phyloP scores from a whole-genome alignment of 2,888 invertebrate species.

The Periphyllus acericola region DNA sequence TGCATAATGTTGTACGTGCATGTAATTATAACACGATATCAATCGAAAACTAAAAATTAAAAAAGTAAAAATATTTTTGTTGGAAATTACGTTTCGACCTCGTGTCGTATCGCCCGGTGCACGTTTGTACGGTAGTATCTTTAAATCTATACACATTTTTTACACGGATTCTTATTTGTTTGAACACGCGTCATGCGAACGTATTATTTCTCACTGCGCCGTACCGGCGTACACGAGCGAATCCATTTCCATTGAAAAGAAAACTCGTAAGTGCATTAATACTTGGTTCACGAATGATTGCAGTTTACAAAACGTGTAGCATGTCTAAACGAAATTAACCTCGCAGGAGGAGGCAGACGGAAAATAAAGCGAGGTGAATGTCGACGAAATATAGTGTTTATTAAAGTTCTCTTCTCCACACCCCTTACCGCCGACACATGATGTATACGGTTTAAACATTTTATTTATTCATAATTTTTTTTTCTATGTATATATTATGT shows the following conservation, averaged over 20 bases:
- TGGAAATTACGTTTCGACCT: background rate
- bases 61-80: background rate
- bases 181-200: background rate
- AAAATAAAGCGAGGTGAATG: background rate
- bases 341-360: background rate
- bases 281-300: background rate
- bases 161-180: background rate
- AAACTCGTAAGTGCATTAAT: background rate
- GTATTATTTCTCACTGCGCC: background rate
- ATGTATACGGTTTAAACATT: conserved; percentile 17
- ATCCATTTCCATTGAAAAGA: background rate
- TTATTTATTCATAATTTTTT: conserved; percentile 5
- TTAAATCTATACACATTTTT: background rate
- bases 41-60: background rate
- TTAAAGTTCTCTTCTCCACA: conserved; percentile 22
- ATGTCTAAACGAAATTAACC: conserved; percentile 42
- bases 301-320: conserved; percentile 27
- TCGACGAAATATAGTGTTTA: conserved; percentile 36
- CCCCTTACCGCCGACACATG: background rate
- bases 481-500: background rate
- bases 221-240: too few species aligned
- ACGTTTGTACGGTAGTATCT: background rate
- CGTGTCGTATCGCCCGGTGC: background rate
- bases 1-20: background rate
- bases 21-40: background rate